phyloP scores from a whole-genome alignment of 2,888 invertebrate species.

The Hemaris fuciformis region DNA sequence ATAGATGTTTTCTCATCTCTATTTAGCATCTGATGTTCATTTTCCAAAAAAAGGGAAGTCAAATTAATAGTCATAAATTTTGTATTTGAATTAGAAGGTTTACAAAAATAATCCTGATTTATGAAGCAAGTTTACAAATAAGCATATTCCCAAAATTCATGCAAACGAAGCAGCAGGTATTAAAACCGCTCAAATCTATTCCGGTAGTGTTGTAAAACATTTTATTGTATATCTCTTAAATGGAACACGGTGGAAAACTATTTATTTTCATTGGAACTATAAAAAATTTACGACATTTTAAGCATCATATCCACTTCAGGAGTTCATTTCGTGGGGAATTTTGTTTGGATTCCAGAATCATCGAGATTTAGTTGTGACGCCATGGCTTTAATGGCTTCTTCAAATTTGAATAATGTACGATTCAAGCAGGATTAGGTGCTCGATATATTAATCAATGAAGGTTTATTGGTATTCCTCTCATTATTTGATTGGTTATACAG shows the following conservation, averaged over 20 bases:
- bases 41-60: too few relatives aligned
- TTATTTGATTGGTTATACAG: too few relatives aligned
- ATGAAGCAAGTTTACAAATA: too few relatives aligned
- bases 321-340: neutral
- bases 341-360: constrained; percentile 6
- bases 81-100: too few relatives aligned
- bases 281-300: constrained; percentile 73
- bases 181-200: constrained; percentile 42
- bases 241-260: constrained; percentile 67
- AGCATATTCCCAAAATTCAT: neutral
- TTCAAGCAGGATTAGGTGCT: neutral
- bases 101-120: constrained; percentile 10
- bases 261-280: constrained; percentile 72
- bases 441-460: too few relatives aligned
- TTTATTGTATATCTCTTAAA: constrained; percentile 67
- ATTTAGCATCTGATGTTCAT: too few relatives aligned
- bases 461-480: too few relatives aligned
- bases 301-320: constrained; percentile 61
- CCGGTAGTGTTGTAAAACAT: constrained; percentile 60
- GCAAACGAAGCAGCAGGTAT: constrained; percentile 7
- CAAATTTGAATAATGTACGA: neutral
- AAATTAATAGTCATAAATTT: too few relatives aligned
- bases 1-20: too few relatives aligned
- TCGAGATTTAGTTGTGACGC: neutral
- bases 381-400: neutral